phyloP scores from a whole-genome alignment of 2,797 vertebrate species.

The Esox lucius region DNA sequence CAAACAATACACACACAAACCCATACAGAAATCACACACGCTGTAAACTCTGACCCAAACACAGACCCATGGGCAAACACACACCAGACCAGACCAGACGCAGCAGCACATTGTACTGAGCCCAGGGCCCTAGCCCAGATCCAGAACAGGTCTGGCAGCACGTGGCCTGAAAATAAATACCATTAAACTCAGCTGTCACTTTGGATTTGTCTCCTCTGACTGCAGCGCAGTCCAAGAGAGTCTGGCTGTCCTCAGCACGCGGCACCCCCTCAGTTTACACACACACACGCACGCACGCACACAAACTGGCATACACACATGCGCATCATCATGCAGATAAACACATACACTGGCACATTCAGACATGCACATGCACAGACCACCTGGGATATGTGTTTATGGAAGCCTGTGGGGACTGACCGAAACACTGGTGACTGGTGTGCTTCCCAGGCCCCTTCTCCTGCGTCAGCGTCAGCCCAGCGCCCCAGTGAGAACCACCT shows the following conservation, averaged over 20 bases:
- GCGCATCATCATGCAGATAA: conserved; percentile 20
- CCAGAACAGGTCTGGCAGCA: conserved; percentile 57
- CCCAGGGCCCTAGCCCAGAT: conserved; percentile 50
- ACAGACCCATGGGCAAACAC: conserved; percentile 53
- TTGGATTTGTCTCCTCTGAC: conserved; percentile 61
- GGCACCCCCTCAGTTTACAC: conserved; percentile 48
- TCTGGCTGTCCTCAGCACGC: conserved; percentile 58
- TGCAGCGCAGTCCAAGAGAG: conserved; percentile 51
- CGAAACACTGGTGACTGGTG: conserved; percentile 2
- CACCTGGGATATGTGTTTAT: conserved; percentile 89
- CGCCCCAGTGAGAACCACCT: no score
- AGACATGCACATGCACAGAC: conserved; percentile 57
- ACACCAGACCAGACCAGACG: conserved; percentile 36
- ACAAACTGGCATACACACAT: neutral
- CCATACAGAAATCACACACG: conserved; percentile 5
- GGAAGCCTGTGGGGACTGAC: conserved; percentile 60
- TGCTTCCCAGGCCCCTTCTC: no score
- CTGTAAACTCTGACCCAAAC: conserved; percentile 55
- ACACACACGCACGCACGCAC: conserved; percentile 11
- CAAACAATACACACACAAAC: neutral
- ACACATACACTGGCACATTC: conserved; percentile 22
- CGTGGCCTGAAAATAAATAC: conserved; percentile 72
- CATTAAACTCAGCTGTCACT: conserved; percentile 69
- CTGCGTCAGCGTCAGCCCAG: no score
- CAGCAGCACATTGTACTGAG: conserved; percentile 30